Percentiles rank a stretch among this genome's conserved stretches.
These are phyloP conservation scores for Telenomus remus DNA, from an alignment of 1,140 invertebrate species.

Conservation along the genomic window DNA sequence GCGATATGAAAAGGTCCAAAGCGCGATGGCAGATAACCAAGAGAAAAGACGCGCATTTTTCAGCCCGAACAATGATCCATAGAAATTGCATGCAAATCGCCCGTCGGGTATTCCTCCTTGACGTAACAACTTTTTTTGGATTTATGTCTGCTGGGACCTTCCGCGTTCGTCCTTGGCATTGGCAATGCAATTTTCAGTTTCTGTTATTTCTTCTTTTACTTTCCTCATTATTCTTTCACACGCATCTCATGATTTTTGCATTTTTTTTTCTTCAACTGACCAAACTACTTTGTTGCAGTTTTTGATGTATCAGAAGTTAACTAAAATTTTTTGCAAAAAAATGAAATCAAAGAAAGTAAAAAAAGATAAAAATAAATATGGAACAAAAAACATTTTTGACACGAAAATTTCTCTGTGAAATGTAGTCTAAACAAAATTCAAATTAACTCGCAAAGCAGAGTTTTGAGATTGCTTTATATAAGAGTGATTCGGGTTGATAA, in stretches of 20 bases:
- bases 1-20: conserved; percentile 57
- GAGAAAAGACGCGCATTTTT: conserved; percentile 31
- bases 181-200: conserved; percentile 24
- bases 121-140: conserved; percentile 27
- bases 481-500: conserved; percentile 3
- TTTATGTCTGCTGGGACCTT: conserved; percentile 23
- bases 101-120: conserved; percentile 8
- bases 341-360: no score
- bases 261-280: no score
- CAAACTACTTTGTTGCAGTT: no score
- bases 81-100: conserved; percentile 34
- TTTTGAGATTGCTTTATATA: not conserved
- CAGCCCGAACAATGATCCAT: conserved; percentile 37
- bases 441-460: no score
- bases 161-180: conserved; percentile 37
- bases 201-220: conserved; percentile 10
- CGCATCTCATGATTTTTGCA: no score
- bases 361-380: no score
- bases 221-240: not conserved
- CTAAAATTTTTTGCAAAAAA: conserved; percentile 9
- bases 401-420: not conserved
- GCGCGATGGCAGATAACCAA: conserved; percentile 43
- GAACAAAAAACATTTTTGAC: no score
- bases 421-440: conserved; percentile 10
- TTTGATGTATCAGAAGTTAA: conserved; percentile 6